A percentile compares a stretch with the other conserved stretches of the same genome.
Evolutionary conservation across 2,797 vertebrate species (phyloP).

Genomic region (Erithacus rubecula): DNA sequence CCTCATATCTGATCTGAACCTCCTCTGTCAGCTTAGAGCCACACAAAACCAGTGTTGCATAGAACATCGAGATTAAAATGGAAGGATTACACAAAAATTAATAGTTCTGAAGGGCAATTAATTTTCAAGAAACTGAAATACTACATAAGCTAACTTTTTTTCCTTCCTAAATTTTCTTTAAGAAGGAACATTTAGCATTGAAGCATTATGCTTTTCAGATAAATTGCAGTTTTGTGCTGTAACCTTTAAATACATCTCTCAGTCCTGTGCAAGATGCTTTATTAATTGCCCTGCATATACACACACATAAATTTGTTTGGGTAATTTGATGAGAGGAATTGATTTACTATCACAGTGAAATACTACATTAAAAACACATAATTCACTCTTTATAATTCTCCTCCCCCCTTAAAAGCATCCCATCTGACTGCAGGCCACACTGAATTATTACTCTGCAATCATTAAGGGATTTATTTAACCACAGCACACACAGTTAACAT

Average conservation of each 20-base stretch:
- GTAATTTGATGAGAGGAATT: not conserved
- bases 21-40: not conserved
- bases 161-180: not conserved
- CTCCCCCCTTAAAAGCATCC: not conserved
- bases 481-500: not conserved
- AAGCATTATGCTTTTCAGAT: not conserved
- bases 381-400: not conserved
- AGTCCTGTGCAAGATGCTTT: not conserved
- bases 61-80: not conserved
- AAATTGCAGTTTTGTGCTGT: not conserved
- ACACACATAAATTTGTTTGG: not conserved
- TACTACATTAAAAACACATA: not conserved
- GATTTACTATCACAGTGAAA: slow-evolving; percentile 34
- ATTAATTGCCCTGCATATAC: not conserved
- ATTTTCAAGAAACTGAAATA: not conserved
- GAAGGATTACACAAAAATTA: not conserved
- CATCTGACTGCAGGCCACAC: not conserved
- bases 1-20: accelerated
- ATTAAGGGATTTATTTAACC: slow-evolving; percentile 17
- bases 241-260: not conserved
- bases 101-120: not conserved
- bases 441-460: slow-evolving; percentile 6
- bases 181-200: not conserved
- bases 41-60: not conserved
- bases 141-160: not conserved